These are phyloP conservation scores for Spisula solida DNA, from an alignment of 2,888 invertebrate species.

Conservation along the genomic window DNA sequence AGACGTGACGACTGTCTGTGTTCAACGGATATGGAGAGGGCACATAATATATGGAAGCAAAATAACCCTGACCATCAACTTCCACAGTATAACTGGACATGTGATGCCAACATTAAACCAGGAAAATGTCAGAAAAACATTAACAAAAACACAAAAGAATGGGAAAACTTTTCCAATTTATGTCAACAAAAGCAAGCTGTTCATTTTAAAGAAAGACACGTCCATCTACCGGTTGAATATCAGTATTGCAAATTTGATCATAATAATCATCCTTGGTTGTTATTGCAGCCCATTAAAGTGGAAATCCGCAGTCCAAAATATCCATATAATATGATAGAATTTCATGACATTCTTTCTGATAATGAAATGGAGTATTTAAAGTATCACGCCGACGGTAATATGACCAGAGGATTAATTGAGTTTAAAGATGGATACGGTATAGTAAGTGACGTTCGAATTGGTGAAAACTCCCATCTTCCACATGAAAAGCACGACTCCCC, in stretches of 20 bases:
- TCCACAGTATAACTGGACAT: neutral
- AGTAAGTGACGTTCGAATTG: neutral
- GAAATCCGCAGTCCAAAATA: slow-evolving; percentile 17
- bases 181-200: neutral
- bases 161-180: neutral
- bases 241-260: neutral
- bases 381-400: neutral
- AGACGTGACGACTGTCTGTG: slow-evolving; percentile 13
- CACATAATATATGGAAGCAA: neutral
- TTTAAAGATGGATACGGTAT: neutral
- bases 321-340: slow-evolving; percentile 13
- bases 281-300: neutral
- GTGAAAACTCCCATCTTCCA: neutral
- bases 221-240: neutral
- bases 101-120: neutral
- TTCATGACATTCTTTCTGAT: slow-evolving; percentile 18
- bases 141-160: neutral
- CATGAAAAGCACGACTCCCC: neutral
- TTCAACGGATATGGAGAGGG: neutral
- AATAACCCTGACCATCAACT: neutral
- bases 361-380: slow-evolving; percentile 20
- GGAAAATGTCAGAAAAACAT: neutral
- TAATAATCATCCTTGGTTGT: neutral
- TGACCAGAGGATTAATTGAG: neutral
- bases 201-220: neutral